These are phyloP conservation scores for Tryphoninae sp. DNA, from an alignment of 2,888 invertebrate genomes.

Conservation along the genomic window DNA sequence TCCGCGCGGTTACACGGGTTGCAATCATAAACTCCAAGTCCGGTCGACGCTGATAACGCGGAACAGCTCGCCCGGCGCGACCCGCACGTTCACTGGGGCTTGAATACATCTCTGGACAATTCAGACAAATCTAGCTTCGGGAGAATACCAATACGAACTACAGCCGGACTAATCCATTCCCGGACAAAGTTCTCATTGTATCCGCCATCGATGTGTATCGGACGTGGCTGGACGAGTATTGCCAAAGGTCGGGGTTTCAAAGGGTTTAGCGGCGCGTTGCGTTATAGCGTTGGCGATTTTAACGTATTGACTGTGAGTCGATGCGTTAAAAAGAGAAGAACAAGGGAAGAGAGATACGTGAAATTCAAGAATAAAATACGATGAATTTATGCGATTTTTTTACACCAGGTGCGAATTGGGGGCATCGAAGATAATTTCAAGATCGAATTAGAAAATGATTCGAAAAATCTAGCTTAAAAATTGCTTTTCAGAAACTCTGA, in stretches of 20 bases:
- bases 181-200: background rate
- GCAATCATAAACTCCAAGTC: background rate
- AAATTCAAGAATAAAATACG: too few species aligned
- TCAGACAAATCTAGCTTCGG: background rate
- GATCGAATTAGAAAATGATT: too few species aligned
- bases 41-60: background rate
- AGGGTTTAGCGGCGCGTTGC: background rate
- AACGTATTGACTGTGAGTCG: too few species aligned
- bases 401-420: too few species aligned
- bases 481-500: too few species aligned
- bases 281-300: too few species aligned
- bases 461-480: too few species aligned
- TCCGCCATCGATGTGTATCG: background rate
- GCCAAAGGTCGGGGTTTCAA: background rate
- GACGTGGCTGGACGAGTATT: background rate
- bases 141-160: background rate
- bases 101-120: background rate
- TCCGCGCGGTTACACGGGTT: too few species aligned
- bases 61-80: background rate
- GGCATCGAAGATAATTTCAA: too few species aligned
- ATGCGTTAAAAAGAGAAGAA: too few species aligned
- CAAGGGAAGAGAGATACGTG: too few species aligned
- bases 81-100: background rate
- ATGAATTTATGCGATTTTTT: too few species aligned
- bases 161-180: background rate